These are phyloP conservation scores for Aspiorhynchus laticeps DNA, from an alignment of 2,113 vertebrate genomes.

Conservation along the genomic window DNA sequence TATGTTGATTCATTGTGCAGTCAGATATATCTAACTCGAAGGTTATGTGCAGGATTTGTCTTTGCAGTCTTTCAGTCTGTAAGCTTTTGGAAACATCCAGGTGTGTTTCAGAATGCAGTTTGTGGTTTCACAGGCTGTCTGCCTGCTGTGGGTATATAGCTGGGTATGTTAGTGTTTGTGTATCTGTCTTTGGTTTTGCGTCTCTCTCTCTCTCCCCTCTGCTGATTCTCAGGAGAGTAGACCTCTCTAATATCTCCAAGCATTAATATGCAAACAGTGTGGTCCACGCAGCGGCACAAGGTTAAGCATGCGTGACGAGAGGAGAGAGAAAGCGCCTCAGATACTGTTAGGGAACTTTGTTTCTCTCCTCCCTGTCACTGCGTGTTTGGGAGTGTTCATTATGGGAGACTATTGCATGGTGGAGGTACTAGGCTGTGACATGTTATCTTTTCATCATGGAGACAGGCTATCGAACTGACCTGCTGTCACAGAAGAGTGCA, in stretches of 20 bases:
- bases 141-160: constrained; percentile 1
- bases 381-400: constrained; percentile 34
- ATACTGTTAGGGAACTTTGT: constrained; percentile 67
- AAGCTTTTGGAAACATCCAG: constrained; percentile 7
- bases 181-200: background rate
- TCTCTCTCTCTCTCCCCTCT: constrained; percentile 19
- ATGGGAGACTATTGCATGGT: constrained; percentile 3
- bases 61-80: background rate
- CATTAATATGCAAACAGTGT: constrained; percentile 75
- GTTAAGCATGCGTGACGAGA: constrained; percentile 79
- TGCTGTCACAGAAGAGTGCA: background rate
- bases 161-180: background rate
- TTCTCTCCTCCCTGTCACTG: constrained; percentile 55
- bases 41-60: background rate
- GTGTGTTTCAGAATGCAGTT: constrained; percentile 30
- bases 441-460: background rate
- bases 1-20: background rate
- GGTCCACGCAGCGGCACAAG: constrained; percentile 72
- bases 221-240: constrained; percentile 9
- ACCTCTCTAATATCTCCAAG: constrained; percentile 51
- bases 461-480: constrained; percentile 14
- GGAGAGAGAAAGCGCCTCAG: constrained; percentile 61
- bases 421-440: constrained; percentile 9
- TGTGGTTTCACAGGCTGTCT: constrained; percentile 24
- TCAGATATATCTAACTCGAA: background rate